These are phyloP conservation scores for Drosophila pseudoananassae DNA, from an alignment of 1,140 invertebrate species.

Conservation along the genomic window DNA sequence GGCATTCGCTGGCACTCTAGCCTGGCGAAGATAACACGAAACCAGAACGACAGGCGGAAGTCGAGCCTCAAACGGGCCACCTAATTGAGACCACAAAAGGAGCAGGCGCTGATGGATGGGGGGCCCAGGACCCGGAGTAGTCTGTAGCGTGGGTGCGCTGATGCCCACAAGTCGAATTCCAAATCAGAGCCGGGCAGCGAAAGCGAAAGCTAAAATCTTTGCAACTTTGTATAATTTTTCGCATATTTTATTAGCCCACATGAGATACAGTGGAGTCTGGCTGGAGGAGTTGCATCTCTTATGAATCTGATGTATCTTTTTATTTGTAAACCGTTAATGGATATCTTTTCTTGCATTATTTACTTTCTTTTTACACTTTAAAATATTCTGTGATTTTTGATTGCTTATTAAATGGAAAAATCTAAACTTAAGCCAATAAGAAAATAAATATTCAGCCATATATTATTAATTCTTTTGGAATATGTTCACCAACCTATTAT, in stretches of 20 bases:
- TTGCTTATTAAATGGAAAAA: background rate
- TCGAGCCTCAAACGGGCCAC: constrained; percentile 34
- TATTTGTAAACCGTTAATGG: background rate
- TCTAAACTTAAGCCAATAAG: background rate
- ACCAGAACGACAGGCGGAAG: constrained; percentile 36
- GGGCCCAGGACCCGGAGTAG: constrained; percentile 3
- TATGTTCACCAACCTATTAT: background rate
- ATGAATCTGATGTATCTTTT: background rate
- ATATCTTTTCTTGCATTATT: background rate
- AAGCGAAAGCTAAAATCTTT: constrained; percentile 50
- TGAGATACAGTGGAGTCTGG: constrained; percentile 10
- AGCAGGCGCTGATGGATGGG: constrained; percentile 11
- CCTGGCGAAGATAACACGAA: constrained; percentile 54
- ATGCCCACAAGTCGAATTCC: constrained; percentile 40
- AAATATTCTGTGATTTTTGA: constrained; percentile 5
- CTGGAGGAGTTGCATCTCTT: background rate
- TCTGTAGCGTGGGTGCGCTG: background rate
- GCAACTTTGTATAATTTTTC: constrained; percentile 49
- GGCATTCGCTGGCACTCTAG: constrained; percentile 28
- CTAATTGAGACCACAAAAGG: constrained; percentile 72
- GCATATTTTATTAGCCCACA: constrained; percentile 43
- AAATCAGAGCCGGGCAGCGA: constrained; percentile 43
- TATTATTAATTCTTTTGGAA: background rate
- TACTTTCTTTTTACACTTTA: background rate
- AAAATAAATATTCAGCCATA: background rate